Base-by-base conservation (phyloP, 2,113 vertebrate species). In the Spea bombifrons region DNA sequence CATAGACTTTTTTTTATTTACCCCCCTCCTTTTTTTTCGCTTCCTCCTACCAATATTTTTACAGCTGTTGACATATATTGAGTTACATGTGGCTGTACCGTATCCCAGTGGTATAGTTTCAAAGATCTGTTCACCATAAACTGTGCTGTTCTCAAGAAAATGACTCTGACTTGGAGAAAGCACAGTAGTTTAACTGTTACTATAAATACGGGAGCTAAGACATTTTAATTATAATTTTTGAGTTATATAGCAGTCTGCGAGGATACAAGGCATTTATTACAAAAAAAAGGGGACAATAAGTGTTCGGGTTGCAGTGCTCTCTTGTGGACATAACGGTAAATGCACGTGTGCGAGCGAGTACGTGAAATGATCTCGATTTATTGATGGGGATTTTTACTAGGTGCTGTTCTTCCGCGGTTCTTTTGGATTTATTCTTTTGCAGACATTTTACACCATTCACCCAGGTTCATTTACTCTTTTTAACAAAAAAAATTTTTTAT, bases 11-110 rank as follows among this genome's bases (percentile, higher is more conserved):
- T 87, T 85, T 85, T 87, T 61, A 6, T 13, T 52, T 43, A 9
- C 61, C 49, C 12, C 59, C 45, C 73, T 16, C 48, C 59, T 10
- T 63, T 55, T 66, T 63, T 66, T 63, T 86, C 82, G 85, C 84
- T 89, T 89, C 82, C 87, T 90, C 86, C 85, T 84, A 87, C 87
- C 90, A 87, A 91, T 94, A 92, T 94, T 94, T 94, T 91, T 93
- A 92, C 95, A 95, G 93, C 94, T 96, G 94, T 93, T 94, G 92
- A 92, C 93, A 88, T 90, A 92, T 94, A 93, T 96, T 94, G 89
- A 93, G 94, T 96, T 96, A 93, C 93, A 87, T 92, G 91, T 93
- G 93, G 90, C 86, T 89, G 86, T 88, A 91, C 90, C 88, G 76
- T 90, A 91, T 94, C 93, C 92, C 92, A 68, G 80, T 44, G 90